Percentiles rank a stretch among this genome's conserved stretches.
Evolutionary conservation across 1,140 invertebrate genomes (phyloP).

Genomic region (Parasteatoda tepidariorum): DNA sequence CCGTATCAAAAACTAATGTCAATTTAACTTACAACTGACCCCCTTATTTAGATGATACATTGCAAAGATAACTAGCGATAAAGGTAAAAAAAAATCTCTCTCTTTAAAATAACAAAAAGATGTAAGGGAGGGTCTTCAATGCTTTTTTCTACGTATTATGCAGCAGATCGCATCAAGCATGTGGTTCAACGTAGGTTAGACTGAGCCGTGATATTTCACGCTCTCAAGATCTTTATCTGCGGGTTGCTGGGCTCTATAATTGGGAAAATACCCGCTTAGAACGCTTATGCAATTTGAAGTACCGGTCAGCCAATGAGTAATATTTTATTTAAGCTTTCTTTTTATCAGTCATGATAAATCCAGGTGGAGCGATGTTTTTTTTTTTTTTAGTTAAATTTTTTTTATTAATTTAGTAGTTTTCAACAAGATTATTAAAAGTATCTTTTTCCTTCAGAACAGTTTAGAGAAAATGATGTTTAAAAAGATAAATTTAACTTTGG

Average conservation of each 20-base stretch:
- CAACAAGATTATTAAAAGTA: too few relatives aligned
- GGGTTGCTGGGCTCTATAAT: conserved; percentile 36
- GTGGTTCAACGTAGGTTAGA: conserved; percentile 4
- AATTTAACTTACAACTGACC: conserved; percentile 1
- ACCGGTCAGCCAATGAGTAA: not conserved
- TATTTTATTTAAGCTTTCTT: too few relatives aligned
- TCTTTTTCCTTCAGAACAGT: too few relatives aligned
- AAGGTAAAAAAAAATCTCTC: conserved; percentile 7
- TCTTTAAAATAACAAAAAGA: conserved; percentile 3
- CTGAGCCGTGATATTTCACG: conserved; percentile 50
- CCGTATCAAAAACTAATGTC: conserved; percentile 30
- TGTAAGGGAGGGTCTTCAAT: not conserved
- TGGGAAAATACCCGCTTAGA: conserved; percentile 50
- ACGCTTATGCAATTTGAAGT: conserved; percentile 7
- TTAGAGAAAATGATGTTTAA: too few relatives aligned
- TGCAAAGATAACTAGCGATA: conserved; percentile 8
- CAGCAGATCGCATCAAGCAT: conserved; percentile 15
- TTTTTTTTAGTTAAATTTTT: too few relatives aligned
- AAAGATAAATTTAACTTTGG: too few relatives aligned
- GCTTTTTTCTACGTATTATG: not conserved
- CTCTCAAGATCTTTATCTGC: conserved; percentile 41
- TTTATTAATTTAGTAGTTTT: too few relatives aligned
- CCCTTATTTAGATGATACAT: conserved; percentile 39
- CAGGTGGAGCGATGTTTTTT: too few relatives aligned
- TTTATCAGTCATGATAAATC: too few relatives aligned